phyloP scores from a whole-genome alignment of 2,113 vertebrate genomes.

The Lates calcarifer region DNA sequence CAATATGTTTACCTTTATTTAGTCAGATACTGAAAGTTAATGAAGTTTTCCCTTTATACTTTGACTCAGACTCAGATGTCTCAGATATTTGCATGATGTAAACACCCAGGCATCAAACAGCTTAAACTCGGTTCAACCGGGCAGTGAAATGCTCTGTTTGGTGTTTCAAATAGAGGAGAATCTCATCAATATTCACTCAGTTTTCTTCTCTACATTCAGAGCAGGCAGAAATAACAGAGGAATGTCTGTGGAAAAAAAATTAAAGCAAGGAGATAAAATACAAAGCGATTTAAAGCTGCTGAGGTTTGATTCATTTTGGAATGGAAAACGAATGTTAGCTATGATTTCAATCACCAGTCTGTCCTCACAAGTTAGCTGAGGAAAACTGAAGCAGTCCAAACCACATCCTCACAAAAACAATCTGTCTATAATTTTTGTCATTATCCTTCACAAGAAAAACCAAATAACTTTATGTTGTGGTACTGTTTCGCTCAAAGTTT shows the following conservation, averaged over 20 bases:
- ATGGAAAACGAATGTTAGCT: no score
- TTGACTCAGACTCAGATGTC: background rate
- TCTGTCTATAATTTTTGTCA: no score
- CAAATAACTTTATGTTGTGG: no score
- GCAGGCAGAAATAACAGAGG: background rate
- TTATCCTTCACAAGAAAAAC: no score
- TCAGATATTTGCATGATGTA: background rate
- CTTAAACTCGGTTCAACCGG: background rate
- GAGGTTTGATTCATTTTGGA: background rate
- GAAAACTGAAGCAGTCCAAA: background rate
- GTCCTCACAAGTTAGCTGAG: background rate
- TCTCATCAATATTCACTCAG: background rate
- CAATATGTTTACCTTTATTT: background rate
- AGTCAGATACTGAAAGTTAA: background rate
- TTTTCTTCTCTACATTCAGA: background rate
- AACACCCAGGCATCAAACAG: background rate
- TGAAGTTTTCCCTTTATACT: background rate
- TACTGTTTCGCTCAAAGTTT: no score
- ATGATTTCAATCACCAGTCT: background rate
- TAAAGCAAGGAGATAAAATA: background rate
- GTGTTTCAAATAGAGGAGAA: no score
- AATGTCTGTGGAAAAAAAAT: background rate
- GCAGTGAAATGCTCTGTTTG: background rate
- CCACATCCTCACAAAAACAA: background rate
- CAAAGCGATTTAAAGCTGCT: background rate